These are phyloP conservation scores for Epirrita christyi DNA, from an alignment of 2,888 invertebrate species.

Conservation along the genomic window DNA sequence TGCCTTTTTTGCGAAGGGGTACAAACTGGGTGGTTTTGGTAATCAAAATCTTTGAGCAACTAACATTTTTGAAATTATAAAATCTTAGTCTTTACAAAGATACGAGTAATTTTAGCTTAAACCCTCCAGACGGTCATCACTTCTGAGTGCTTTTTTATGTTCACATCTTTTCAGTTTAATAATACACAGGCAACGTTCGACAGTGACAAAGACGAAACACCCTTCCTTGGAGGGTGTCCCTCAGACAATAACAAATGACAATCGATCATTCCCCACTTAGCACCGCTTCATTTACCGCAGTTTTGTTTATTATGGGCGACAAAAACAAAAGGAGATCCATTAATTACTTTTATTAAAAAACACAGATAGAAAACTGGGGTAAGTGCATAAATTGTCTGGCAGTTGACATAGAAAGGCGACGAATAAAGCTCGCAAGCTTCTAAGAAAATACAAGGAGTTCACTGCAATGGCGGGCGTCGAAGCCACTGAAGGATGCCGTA, in stretches of 20 bases:
- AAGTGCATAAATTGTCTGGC: conserved; percentile 20
- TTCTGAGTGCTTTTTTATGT: conserved; percentile 11
- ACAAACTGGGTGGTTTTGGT: too few relatives aligned
- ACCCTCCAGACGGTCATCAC: not conserved
- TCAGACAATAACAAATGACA: conserved; percentile 18
- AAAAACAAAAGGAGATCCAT: not conserved
- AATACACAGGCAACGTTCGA: conserved; percentile 6
- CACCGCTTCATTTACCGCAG: conserved; percentile 1
- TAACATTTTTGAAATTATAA: too few relatives aligned
- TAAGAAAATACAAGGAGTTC: not conserved
- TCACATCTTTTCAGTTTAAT: conserved; percentile 3
- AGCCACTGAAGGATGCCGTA: conserved; percentile 9
- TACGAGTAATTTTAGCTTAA: not conserved
- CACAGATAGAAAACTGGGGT: not conserved
- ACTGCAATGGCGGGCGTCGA: conserved; percentile 15
- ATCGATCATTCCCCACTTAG: conserved; percentile 18
- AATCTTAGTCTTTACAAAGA: not conserved
- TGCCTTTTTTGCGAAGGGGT: too few relatives aligned
- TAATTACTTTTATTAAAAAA: not conserved
- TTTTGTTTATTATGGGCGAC: not conserved
- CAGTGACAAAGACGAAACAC: conserved; percentile 10
- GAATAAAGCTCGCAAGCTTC: conserved; percentile 6
- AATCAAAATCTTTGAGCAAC: too few relatives aligned
- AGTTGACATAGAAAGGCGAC: conserved; percentile 17
- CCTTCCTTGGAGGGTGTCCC: not conserved